These are phyloP conservation scores for Istiophorus platypterus DNA, from an alignment of 2,113 vertebrate species.

Conservation along the genomic window DNA sequence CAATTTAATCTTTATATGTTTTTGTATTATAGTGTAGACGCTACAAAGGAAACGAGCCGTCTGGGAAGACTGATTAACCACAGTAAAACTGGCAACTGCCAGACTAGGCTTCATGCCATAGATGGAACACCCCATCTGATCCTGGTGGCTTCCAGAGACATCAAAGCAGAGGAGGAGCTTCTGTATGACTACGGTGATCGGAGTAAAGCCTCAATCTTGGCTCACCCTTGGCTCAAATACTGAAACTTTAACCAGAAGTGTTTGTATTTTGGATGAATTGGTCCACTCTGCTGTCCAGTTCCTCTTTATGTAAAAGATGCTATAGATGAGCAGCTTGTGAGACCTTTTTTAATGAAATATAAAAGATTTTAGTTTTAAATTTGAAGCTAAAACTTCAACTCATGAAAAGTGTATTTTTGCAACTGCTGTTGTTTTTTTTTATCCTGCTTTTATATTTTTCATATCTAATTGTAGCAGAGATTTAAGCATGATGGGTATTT, in stretches of 20 bases:
- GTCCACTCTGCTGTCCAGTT: not conserved
- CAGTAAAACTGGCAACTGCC: slow-evolving; percentile 96
- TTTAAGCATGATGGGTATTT: slow-evolving; percentile 20
- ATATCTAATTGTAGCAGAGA: slow-evolving; percentile 35
- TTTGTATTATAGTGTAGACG: slow-evolving; percentile 88
- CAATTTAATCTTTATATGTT: not conserved
- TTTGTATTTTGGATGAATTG: slow-evolving; percentile 1
- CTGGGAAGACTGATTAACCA: slow-evolving; percentile 95
- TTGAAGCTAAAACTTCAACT: slow-evolving; percentile 73
- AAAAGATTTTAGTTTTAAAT: slow-evolving; percentile 70
- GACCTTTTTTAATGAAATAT: slow-evolving; percentile 24
- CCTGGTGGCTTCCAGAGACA: slow-evolving; percentile 92
- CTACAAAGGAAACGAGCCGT: slow-evolving; percentile 90
- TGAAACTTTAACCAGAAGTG: slow-evolving; percentile 61
- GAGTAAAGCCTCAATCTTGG: slow-evolving; percentile 91
- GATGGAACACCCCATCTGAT: slow-evolving; percentile 93
- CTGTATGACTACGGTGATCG: slow-evolving; percentile 97
- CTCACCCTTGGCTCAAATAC: slow-evolving; percentile 95
- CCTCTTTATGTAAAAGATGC: slow-evolving; percentile 19
- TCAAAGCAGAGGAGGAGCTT: slow-evolving; percentile 91
- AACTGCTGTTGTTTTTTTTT: slow-evolving; percentile 64
- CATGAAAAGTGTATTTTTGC: slow-evolving; percentile 74
- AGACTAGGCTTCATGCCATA: slow-evolving; percentile 93
- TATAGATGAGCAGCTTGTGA: not conserved
- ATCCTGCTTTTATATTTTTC: slow-evolving; percentile 58